A percentile compares a stretch with the other conserved stretches of the same genome.
Conservation (phyloP, 2,888 invertebrate genomes). For the Cenopis cana region DNA sequence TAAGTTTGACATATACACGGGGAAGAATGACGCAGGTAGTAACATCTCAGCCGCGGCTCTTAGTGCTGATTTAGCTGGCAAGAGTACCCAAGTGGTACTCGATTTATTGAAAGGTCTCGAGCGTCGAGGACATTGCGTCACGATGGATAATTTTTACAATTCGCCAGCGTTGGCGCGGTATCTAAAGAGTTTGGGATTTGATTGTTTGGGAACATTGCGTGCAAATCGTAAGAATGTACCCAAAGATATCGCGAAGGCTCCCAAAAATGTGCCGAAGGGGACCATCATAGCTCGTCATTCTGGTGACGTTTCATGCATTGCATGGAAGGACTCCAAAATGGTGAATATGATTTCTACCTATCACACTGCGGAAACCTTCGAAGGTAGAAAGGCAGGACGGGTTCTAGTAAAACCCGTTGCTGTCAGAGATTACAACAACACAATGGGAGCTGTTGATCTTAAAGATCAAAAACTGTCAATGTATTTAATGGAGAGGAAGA, state of each 20-base stretch:
- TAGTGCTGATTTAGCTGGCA: constrained; percentile 42
- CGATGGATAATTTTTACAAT: too few relatives aligned
- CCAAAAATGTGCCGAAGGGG: constrained; percentile 42
- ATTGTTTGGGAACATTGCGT: constrained; percentile 50
- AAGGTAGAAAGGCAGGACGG: constrained; percentile 39
- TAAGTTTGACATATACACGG: constrained; percentile 45
- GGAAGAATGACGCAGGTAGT: constrained; percentile 28
- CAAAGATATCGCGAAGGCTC: constrained; percentile 29
- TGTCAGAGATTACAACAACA: constrained; percentile 46
- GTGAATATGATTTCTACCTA: constrained; percentile 48
- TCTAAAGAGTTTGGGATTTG: constrained; percentile 48
- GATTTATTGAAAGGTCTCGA: constrained; percentile 30
- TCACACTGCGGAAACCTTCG: constrained; percentile 36
- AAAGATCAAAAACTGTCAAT: background rate
- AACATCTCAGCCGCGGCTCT: constrained; percentile 12
- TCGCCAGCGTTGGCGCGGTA: constrained; percentile 48
- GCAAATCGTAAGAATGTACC: constrained; percentile 48
- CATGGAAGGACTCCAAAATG: constrained; percentile 49
- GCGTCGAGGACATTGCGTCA: constrained; percentile 41
- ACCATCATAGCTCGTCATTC: constrained; percentile 27
- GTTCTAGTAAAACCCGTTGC: constrained; percentile 41
- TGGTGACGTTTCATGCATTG: constrained; percentile 45
- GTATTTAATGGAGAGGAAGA: background rate
- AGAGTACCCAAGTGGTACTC: constrained; percentile 43
- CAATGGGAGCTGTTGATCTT: background rate